Evolutionary conservation across 2,113 vertebrate genomes (phyloP), one percentile per base, ranked within the genome.

Genomic region (Gobiocypris rarus): DNA sequence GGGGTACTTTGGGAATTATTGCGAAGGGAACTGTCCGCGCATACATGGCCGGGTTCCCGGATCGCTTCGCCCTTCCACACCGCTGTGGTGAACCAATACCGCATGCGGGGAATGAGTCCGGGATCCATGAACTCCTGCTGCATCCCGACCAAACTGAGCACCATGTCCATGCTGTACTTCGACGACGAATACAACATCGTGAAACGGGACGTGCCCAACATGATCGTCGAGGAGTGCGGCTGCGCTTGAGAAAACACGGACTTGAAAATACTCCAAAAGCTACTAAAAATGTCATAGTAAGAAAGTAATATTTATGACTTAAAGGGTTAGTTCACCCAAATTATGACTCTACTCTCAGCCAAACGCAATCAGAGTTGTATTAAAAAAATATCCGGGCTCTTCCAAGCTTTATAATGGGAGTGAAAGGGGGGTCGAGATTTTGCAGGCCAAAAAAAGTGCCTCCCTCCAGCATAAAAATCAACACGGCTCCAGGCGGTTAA

Each of bases 141-240:
- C 92, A 97, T 99, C 88, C 98, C 98, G 88, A 99, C 98, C 91
- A 97, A 96, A 91, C 96, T 99, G 84, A 98, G 97, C 94, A 97
- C 97, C 88, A 99, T 99, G 97, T 99, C 98, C 90, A 99, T 99
- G 98, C 95, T 99, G 79, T 99, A 99, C 94, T 99, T 99, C 3
- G 98, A 99, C 15, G 97, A 99, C 28, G 97, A 99, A 92, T 99
- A 98, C 93, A 99, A 99, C 95, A 99, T 99, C 11, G 96, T 99
- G 86, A 99, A 99, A 92, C 94, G 97, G 76, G 98, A 99, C 73
- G 98, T 99, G 83, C 97, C 97, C 91, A 99, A 99, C 94, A 99
- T 99, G 98, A 99, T 99, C n/a, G 97, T 99, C 93, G 98, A 99
- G 90, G 98, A 99, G 94, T 99, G 98, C n/a, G 98, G 97, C 91